Evolutionary conservation across 2,797 vertebrate genomes (phyloP), one percentile per base, ranked within the genome.

Genomic region (Pelochelys cantorii): DNA sequence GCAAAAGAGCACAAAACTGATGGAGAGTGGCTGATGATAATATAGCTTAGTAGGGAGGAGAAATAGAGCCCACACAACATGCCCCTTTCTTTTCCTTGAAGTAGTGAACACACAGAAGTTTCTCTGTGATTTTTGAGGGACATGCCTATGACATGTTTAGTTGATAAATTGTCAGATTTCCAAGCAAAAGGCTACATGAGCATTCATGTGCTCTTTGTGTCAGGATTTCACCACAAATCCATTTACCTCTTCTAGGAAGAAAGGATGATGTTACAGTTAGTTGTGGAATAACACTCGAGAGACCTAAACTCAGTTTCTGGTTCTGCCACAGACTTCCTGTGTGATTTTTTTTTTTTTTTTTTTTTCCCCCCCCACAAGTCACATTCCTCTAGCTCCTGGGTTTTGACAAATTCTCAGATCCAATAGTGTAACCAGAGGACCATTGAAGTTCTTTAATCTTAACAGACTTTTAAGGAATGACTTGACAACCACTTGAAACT

Each of bases 361-460:
- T 37, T 37, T 37, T 37, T 37, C 5, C 5, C 5, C 5, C 37
- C 5, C 37, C 42, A 48, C 42, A 48, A 48, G 42, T 48, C 74
- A 10, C 18, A n/a, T 14, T 87, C n/a, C 56, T 75, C 74, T 82
- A 2, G 48, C 77, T 84, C 60, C 17, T 17, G 78, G 12, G 14
- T 7, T 68, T 87, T 31, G 20, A 82, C 23, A 56, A 12, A 23
- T 83, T 17, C 83, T 87, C 68, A 53, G 25, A 68, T 82, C 79
- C 52, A 37, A 0, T 83, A 42, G 25, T 42, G 7, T 48, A 48
- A 48, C 42, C 71, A 31, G 11, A 85, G 25, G 13, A 7, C 23
- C 0, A 0, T 23, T 25, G 5, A 1, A 37, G 23, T 37, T 20
- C 56, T 81, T 83, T 53, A 65, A 0, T 74, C 68, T n/a, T 74